A percentile compares a stretch with the other conserved stretches of the same genome.
These are phyloP conservation scores for Zygogramma bicolorata DNA, from an alignment of 2,888 invertebrate genomes.

Conservation along the genomic window DNA sequence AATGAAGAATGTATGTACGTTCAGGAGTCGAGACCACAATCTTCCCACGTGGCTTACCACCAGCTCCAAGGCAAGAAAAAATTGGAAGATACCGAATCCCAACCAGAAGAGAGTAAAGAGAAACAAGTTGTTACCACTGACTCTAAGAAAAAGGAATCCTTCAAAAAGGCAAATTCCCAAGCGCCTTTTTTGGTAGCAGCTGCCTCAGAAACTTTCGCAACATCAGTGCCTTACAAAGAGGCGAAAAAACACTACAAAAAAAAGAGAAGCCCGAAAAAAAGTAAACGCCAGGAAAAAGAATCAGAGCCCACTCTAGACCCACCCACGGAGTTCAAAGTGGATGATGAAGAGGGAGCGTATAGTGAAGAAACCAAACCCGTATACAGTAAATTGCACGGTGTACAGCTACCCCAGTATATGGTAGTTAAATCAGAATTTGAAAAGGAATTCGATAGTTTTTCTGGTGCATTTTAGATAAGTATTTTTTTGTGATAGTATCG, in stretches of 20 bases:
- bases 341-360: slow-evolving; percentile 73
- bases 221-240: slow-evolving; percentile 19
- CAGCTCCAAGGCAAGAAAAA: slow-evolving; percentile 74
- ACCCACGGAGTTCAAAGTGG: slow-evolving; percentile 70
- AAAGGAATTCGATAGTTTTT: slow-evolving; percentile 73
- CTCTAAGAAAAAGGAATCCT: slow-evolving; percentile 44
- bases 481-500: slow-evolving; percentile 33
- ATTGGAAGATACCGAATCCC: slow-evolving; percentile 55
- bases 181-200: slow-evolving; percentile 46
- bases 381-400: slow-evolving; percentile 74
- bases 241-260: slow-evolving; percentile 20
- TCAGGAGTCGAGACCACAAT: slow-evolving; percentile 76
- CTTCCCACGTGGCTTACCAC: slow-evolving; percentile 76
- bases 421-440: slow-evolving; percentile 77
- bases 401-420: slow-evolving; percentile 78
- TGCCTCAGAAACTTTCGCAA: slow-evolving; percentile 51
- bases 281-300: slow-evolving; percentile 43
- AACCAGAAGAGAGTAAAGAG: slow-evolving; percentile 40
- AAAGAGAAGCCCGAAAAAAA: slow-evolving; percentile 23
- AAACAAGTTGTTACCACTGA: slow-evolving; percentile 40
- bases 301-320: slow-evolving; percentile 62
- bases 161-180: slow-evolving; percentile 43
- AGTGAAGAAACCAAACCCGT: slow-evolving; percentile 76
- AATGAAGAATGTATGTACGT: slow-evolving; percentile 86
- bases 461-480: slow-evolving; percentile 48